Evolutionary conservation across 2,888 invertebrate species (phyloP).

Genomic region (Drosophila lutescens): DNA sequence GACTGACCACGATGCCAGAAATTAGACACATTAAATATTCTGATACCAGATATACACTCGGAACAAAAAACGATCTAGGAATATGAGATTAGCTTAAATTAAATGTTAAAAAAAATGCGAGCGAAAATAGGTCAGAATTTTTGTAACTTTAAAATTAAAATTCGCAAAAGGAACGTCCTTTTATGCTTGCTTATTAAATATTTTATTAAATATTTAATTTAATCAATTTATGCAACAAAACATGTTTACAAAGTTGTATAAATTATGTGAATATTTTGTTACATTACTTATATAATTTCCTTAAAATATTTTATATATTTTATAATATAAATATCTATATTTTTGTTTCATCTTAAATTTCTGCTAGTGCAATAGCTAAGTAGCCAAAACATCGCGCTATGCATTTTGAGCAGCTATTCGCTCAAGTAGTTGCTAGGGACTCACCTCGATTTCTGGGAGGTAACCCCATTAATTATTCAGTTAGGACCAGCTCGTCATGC

Average conservation of each 20-base stretch:
- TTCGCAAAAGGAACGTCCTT: too few species aligned
- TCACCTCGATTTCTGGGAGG: slow-evolving; percentile 40
- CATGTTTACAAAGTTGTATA: too few species aligned
- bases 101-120: not conserved
- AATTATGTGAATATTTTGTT: too few species aligned
- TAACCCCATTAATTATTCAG: slow-evolving; percentile 69
- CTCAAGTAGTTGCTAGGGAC: slow-evolving; percentile 49
- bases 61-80: not conserved
- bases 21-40: slow-evolving; percentile 65
- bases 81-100: not conserved
- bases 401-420: slow-evolving; percentile 67
- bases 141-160: too few species aligned
- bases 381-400: slow-evolving; percentile 44
- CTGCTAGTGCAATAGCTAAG: slow-evolving; percentile 19
- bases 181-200: too few species aligned
- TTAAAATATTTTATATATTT: too few species aligned
- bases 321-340: too few species aligned
- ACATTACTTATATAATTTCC: too few species aligned
- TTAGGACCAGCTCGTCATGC: slow-evolving; percentile 53
- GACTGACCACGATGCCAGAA: slow-evolving; percentile 51
- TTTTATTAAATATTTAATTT: too few species aligned
- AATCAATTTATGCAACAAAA: too few species aligned
- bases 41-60: slow-evolving; percentile 27
- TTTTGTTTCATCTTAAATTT: not conserved
- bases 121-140: too few species aligned